Percentiles rank a stretch among this genome's conserved stretches.
These are phyloP conservation scores for Zele albiditarsus DNA, from an alignment of 2,888 invertebrate species.

Conservation along the genomic window DNA sequence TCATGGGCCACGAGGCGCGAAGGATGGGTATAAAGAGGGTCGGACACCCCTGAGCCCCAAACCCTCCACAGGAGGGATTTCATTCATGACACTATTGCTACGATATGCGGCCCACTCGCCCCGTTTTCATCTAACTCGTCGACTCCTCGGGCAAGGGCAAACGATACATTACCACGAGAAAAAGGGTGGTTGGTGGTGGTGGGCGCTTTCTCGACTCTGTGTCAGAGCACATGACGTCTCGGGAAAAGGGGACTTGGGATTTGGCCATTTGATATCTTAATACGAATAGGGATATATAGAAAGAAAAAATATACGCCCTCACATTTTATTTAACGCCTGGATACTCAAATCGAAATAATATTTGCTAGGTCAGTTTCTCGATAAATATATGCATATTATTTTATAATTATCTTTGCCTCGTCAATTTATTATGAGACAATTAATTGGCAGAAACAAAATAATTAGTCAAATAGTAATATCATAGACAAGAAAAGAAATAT, in stretches of 20 bases:
- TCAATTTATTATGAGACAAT: neutral
- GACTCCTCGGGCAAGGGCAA: slow-evolving; percentile 59
- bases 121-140: slow-evolving; percentile 48
- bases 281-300: slow-evolving; percentile 62
- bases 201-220: slow-evolving; percentile 48
- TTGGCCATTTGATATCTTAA: slow-evolving; percentile 72
- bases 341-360: slow-evolving; percentile 35
- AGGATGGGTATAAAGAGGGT: slow-evolving; percentile 63
- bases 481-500: no score
- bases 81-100: slow-evolving; percentile 65
- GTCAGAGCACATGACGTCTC: slow-evolving; percentile 63
- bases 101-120: slow-evolving; percentile 43
- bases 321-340: slow-evolving; percentile 61
- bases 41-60: slow-evolving; percentile 64
- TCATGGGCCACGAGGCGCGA: slow-evolving; percentile 55
- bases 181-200: slow-evolving; percentile 33
- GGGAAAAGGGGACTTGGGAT: slow-evolving; percentile 61
- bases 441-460: no score
- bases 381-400: neutral
- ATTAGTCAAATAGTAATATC: no score
- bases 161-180: slow-evolving; percentile 63
- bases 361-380: slow-evolving; percentile 52
- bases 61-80: slow-evolving; percentile 70
- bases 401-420: neutral
- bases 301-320: slow-evolving; percentile 53